Base-by-base conservation (phyloP, 1,140 invertebrate genomes). In the Cepaea nemoralis region DNA sequence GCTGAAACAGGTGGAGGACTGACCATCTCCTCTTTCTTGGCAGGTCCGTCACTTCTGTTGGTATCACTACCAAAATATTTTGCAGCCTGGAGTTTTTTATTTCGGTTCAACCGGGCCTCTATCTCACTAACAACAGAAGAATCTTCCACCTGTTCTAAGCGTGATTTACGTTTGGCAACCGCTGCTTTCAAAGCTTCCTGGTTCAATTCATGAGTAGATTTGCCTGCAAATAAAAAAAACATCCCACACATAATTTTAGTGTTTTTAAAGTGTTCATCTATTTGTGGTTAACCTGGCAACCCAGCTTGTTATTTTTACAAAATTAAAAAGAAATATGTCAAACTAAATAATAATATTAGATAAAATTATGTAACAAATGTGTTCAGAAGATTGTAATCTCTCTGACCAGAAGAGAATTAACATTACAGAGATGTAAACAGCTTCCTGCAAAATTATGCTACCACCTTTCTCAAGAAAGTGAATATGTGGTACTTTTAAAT, bases 51-150 rank as follows among this genome's bases (percentile, higher is more conserved):
- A 31, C 77, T 80, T 71, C 70, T 82, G 37, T 82, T 86, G 19
- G 22, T 24, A 39, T 87, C 85, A 83, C 85, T 83, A 63, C 85
- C 70, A 35, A 83, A 85, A 69, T 85, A 86, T 80, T 89, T 90
- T 69, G 86, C 85, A 22, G 88, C 85, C 67, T 90, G 89, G 33
- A 90, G 80, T 82, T 89, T 90, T 83, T 89, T 89, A 33, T 88
- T 89, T 84, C 88, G 88, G 67, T 90, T 86, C 39, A 90, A 80
- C 69, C 83, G 83, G n/a, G 85, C 83, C 82, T 90, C 89, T 40
- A 90, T 90, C 31, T 83, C 78, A 40, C 88, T 84, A 63, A 89
- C 85, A 59, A 90, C 85, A n/a, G 83, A 63, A 35, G 77, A 81
- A 35, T 89, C 85, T 1, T 82, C 74, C 22, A 73, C 83, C 67